phyloP scores from a whole-genome alignment of 2,113 vertebrate species.

The Raja brachyura region DNA sequence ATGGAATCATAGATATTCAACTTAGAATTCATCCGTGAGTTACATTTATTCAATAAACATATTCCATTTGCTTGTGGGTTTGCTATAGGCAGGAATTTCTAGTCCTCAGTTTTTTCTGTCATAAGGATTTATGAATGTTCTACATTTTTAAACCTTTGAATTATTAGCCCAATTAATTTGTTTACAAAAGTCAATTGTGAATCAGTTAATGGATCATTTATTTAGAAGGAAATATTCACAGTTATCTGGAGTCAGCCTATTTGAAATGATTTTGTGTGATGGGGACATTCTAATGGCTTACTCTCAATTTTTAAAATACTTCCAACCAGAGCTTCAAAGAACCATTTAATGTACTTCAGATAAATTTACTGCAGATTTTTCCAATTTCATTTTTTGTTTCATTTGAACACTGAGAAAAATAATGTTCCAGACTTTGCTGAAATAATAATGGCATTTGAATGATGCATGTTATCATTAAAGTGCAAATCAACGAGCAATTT shows the following conservation, averaged over 20 bases:
- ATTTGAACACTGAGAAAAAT: background rate
- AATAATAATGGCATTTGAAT: too few relatives aligned
- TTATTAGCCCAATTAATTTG: background rate
- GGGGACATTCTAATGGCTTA: background rate
- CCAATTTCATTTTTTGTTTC: background rate
- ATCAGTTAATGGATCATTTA: background rate
- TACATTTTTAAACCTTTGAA: background rate
- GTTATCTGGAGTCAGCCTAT: background rate
- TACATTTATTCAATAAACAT: background rate
- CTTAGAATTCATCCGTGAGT: background rate
- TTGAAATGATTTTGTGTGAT: background rate
- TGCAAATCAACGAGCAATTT: background rate
- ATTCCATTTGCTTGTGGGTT: background rate
- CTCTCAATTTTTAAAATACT: background rate
- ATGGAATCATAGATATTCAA: background rate
- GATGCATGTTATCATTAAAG: background rate
- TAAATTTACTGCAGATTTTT: background rate
- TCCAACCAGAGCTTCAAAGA: too few relatives aligned
- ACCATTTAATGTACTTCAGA: background rate
- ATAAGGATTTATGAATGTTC: background rate
- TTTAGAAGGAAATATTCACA: background rate
- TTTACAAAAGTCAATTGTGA: background rate
- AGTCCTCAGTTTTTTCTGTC: background rate
- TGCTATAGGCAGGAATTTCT: background rate
- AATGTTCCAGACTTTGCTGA: too few relatives aligned